Percentiles rank a stretch among this genome's conserved stretches.
Conservation (phyloP, 2,797 vertebrate species). For the Buphagus erythrorhynchus region DNA sequence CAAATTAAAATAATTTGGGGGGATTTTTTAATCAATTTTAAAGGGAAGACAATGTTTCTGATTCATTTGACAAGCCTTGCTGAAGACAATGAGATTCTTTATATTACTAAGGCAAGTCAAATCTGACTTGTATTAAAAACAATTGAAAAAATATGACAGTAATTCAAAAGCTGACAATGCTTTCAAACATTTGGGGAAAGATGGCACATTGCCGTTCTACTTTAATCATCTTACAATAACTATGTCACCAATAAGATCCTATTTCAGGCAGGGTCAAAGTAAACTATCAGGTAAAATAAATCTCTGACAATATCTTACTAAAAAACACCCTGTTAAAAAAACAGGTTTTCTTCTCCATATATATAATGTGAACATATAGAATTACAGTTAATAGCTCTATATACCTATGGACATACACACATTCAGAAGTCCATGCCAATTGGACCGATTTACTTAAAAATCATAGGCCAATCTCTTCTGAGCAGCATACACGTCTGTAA, state of each 20-base stretch:
- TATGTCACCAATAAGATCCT: slow-evolving; percentile 12
- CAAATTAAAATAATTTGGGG: slow-evolving; percentile 15
- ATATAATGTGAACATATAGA: neutral
- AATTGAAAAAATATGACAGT: slow-evolving; percentile 52
- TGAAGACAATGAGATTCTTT: slow-evolving; percentile 45
- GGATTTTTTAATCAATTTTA: neutral
- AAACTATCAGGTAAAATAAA: neutral
- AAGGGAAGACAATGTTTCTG: slow-evolving; percentile 52
- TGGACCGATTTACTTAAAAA: neutral
- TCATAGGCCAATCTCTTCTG: neutral
- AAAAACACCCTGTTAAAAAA: neutral
- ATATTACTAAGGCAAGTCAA: slow-evolving; percentile 33
- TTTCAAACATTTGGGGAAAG: slow-evolving; percentile 56
- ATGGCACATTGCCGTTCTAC: neutral
- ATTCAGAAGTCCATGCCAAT: neutral
- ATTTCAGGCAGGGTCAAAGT: slow-evolving; percentile 27
- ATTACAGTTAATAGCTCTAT: neutral
- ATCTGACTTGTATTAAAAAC: slow-evolving; percentile 57
- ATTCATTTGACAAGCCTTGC: slow-evolving; percentile 36
- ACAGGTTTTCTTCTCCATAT: neutral
- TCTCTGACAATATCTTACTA: neutral
- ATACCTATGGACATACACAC: neutral
- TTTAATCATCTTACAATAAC: slow-evolving; percentile 39
- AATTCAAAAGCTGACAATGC: slow-evolving; percentile 53
- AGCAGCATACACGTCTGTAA: neutral